Percentiles rank a stretch among this genome's conserved stretches.
These are phyloP conservation scores for Poecilobothrus nobilitatus DNA, from an alignment of 2,888 invertebrate genomes.

Conservation along the genomic window DNA sequence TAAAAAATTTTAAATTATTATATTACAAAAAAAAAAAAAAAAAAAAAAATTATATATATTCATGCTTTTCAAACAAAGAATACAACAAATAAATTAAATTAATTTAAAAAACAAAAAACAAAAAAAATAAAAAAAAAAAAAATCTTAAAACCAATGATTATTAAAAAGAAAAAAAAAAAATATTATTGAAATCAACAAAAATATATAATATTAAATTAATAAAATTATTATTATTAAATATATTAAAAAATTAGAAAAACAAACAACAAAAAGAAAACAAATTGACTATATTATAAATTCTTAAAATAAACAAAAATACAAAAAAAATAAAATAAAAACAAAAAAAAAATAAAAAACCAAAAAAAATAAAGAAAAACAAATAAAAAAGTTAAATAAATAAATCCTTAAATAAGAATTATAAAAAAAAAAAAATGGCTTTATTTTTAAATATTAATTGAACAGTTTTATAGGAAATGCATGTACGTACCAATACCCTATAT, in stretches of 20 bases:
- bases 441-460: no score
- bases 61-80: background rate
- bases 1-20: background rate
- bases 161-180: background rate
- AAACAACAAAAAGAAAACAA: background rate
- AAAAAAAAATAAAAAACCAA: no score
- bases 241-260: background rate
- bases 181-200: background rate
- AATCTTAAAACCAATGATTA: background rate
- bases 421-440: no score
- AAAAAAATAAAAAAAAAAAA: no score
- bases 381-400: no score
- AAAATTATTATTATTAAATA: background rate
- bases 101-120: background rate
- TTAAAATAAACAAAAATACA: background rate
- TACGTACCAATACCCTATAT: no score
- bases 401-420: no score
- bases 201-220: background rate
- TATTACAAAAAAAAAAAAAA: no score
- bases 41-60: background rate
- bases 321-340: background rate
- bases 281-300: background rate
- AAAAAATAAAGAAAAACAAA: no score
- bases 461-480: no score
- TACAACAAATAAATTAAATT: background rate